Base-by-base conservation (phyloP, 1,140 invertebrate species). In the Dendroctonus valens region DNA sequence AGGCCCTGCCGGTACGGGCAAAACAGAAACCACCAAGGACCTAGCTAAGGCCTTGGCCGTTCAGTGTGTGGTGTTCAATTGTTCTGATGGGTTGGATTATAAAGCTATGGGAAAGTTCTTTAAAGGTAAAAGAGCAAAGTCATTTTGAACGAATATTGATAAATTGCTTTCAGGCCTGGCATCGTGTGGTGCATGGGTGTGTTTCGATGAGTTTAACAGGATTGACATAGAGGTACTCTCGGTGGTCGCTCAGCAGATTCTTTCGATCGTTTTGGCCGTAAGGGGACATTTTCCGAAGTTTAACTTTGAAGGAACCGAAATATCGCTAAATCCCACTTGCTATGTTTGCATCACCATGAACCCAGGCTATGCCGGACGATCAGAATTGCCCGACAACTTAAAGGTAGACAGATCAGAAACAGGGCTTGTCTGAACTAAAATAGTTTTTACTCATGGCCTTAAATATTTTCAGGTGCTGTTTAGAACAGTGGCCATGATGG, bases 271-370 rank as follows among this genome's bases (percentile, higher is more conserved):
- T n/a, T 83, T 89, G 80, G 93, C 92, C 26, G 89, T 96, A 6
- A 83, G 89, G 46, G 85, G 83, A 44, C 81, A 90, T 57, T 69
- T 86, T 2, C 82, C 87, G 44, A 89, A 82, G 52, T 92, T 96
- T 74, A 79, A 88, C 50, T 95, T 96, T 76, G 93, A 96, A 81
- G 93, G 92, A 1, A 91, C 89, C 0, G 90, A 93, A 75, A 75
- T 96, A 3, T 83, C 76, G 0, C 77, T 96, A 3, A 93, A 95
- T 79, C 85, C 88, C 0, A 85, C 89, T 6, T 92, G 91, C 72
- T 93, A 93, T 67, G 89, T 94, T 0, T 95, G 93, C 73, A 96
- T 97, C 65, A 96, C 94, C 0, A 96, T 96, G 93, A 96, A 96
- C 81, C 93, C 93, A 0, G 90, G 92, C 46, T 96, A 96, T 74